Percentiles rank a stretch among this genome's conserved stretches.
These are phyloP conservation scores for Eudasyphora cyanicolor DNA, from an alignment of 2,888 invertebrate species.

Conservation along the genomic window DNA sequence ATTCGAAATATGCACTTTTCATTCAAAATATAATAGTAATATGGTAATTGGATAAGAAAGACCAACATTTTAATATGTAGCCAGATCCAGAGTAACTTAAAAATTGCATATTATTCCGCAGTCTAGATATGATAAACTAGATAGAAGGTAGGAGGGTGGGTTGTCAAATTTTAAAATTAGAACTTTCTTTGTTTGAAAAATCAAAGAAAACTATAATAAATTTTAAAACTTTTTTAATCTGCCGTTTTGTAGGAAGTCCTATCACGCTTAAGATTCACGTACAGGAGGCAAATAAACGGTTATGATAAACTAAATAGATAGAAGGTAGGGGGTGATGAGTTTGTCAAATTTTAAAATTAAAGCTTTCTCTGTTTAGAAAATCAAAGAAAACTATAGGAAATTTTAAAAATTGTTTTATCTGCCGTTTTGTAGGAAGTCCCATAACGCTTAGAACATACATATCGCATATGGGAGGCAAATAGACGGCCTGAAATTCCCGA, in stretches of 20 bases:
- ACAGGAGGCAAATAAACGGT: conserved; percentile 76
- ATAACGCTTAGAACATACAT: conserved; percentile 67
- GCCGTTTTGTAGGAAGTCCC: conserved; percentile 76
- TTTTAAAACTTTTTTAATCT: conserved; percentile 42
- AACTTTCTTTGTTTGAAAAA: neutral
- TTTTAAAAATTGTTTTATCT: conserved; percentile 44
- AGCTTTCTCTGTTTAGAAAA: neutral
- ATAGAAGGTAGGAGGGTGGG: too few species aligned
- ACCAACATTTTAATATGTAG: too few species aligned
- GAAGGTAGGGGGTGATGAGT: too few species aligned
- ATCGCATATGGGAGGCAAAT: conserved; percentile 75
- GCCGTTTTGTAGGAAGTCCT: conserved; percentile 76
- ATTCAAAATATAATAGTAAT: too few species aligned
- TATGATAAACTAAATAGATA: conserved; percentile 2
- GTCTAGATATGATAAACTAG: too few species aligned
- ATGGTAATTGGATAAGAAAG: too few species aligned
- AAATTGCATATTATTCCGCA: too few species aligned
- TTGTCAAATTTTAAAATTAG: neutral
- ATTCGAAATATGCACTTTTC: too few species aligned
- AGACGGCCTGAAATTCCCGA: conserved; percentile 65
- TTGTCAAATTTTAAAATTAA: neutral
- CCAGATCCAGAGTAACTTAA: too few species aligned
- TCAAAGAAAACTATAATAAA: conserved; percentile 4
- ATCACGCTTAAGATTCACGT: conserved; percentile 68
- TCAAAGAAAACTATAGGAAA: conserved; percentile 10